Conservation (phyloP, 2,113 vertebrate genomes). For the Cheilinus undulatus region DNA sequence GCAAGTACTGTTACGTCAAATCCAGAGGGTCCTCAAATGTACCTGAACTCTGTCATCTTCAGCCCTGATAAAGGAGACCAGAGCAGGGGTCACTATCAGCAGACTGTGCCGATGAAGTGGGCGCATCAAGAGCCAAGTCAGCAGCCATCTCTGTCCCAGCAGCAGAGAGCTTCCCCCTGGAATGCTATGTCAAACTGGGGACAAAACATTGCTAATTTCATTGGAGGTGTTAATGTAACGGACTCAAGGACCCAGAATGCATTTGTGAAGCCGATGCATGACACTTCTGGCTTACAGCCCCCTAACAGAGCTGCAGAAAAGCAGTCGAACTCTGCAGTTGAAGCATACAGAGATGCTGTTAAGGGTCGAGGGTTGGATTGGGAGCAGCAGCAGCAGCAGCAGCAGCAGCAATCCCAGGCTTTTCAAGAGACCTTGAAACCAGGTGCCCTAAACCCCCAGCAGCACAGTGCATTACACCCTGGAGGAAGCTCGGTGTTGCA, state of each 20-base stretch:
- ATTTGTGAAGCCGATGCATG: constrained; percentile 79
- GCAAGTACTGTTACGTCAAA: constrained; percentile 73
- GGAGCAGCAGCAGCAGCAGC: constrained; percentile 87
- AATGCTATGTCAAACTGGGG: constrained; percentile 86
- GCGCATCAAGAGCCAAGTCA: constrained; percentile 80
- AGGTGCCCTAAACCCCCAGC: constrained; percentile 74
- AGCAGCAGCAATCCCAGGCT: constrained; percentile 74
- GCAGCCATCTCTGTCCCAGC: constrained; percentile 70
- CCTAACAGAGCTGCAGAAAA: constrained; percentile 88
- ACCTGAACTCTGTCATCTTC: constrained; percentile 91
- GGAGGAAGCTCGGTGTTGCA: constrained; percentile 89
- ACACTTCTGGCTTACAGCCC: constrained; percentile 75
- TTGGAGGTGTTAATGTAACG: constrained; percentile 82
- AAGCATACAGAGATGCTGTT: constrained; percentile 86
- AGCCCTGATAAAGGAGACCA: constrained; percentile 89
- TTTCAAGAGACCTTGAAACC: constrained; percentile 86
- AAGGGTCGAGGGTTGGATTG: constrained; percentile 79
- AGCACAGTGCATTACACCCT: constrained; percentile 64
- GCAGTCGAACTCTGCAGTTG: constrained; percentile 69
- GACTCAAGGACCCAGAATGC: constrained; percentile 80
- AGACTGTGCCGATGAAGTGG: constrained; percentile 89
- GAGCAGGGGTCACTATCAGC: constrained; percentile 89
- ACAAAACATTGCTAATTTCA: constrained; percentile 84
- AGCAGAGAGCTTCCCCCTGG: constrained; percentile 88
- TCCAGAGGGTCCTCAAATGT: constrained; percentile 83